Percentiles rank a stretch among this genome's conserved stretches.
phyloP scores from a whole-genome alignment of 2,113 vertebrate species.

The Petroica traversi region DNA sequence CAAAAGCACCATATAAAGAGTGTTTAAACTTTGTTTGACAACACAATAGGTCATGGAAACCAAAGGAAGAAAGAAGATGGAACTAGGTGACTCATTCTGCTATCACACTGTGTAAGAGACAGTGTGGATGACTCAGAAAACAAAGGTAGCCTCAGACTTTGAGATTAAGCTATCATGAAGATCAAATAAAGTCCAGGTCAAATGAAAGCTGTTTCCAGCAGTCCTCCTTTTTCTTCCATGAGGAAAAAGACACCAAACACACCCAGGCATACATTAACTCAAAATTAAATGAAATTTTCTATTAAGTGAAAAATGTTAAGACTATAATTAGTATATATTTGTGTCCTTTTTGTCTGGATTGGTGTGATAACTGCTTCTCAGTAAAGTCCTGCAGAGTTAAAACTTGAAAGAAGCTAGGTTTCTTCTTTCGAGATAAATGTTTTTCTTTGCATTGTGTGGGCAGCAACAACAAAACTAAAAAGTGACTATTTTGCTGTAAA shows the following conservation, averaged over 20 bases:
- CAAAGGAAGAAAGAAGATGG: not conserved
- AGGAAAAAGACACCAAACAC: not conserved
- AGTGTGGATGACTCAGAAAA: not conserved
- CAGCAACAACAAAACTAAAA: slow-evolving; percentile 5
- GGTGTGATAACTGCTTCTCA: slow-evolving; percentile 4
- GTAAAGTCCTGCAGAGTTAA: slow-evolving; percentile 34
- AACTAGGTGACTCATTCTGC: not conserved
- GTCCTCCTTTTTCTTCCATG: not conserved
- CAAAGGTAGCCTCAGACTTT: not conserved
- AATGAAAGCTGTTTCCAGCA: not conserved
- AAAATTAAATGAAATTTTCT: not conserved
- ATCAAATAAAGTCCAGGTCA: not conserved
- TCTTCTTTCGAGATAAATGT: slow-evolving; percentile 10
- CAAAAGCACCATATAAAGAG: not conserved
- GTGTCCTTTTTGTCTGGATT: not conserved
- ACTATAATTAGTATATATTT: not conserved
- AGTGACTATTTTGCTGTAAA: slow-evolving; percentile 42
- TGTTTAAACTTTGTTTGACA: not conserved
- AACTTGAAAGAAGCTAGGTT: not conserved
- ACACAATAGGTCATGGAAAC: not conserved
- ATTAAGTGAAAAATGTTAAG: not conserved
- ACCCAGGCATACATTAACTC: not conserved
- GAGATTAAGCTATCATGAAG: not conserved
- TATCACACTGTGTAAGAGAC: not conserved
- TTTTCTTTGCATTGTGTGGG: slow-evolving; percentile 34